These are phyloP conservation scores for Ecdyonurus torrentis DNA, from an alignment of 2,888 invertebrate genomes.

Conservation along the genomic window DNA sequence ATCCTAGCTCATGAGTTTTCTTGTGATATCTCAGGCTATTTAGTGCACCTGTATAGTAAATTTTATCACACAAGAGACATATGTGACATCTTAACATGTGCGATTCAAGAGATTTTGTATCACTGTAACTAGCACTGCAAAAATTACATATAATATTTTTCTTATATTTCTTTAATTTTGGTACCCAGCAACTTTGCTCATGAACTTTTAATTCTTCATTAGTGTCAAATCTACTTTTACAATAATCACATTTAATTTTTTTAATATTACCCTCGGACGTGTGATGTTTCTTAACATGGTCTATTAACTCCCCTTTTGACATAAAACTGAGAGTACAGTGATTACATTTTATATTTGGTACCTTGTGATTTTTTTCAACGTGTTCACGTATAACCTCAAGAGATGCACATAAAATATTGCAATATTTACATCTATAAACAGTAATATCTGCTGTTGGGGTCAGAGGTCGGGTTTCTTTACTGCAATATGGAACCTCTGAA, in stretches of 20 bases:
- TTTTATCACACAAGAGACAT: not conserved
- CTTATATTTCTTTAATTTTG: not conserved
- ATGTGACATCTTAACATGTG: not conserved
- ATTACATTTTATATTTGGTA: not conserved
- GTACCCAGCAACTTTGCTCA: not conserved
- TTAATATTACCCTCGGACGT: no score
- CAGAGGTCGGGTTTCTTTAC: not conserved
- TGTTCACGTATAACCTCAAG: not conserved
- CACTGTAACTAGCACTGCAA: not conserved
- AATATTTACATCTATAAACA: not conserved
- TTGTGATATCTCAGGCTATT: not conserved
- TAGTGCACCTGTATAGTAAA: not conserved
- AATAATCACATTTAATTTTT: not conserved
- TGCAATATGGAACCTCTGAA: not conserved
- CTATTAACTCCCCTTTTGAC: not conserved
- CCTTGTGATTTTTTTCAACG: not conserved
- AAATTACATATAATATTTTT: not conserved
- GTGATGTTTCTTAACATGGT: no score
- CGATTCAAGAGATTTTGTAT: not conserved
- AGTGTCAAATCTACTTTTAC: not conserved
- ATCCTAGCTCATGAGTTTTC: not conserved
- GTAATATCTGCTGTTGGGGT: not conserved
- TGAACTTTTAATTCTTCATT: not conserved
- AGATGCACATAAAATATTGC: not conserved
- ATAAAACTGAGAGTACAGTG: not conserved